Evolutionary conservation across 2,888 invertebrate genomes (phyloP).

Genomic region (Trachelus stipa): DNA sequence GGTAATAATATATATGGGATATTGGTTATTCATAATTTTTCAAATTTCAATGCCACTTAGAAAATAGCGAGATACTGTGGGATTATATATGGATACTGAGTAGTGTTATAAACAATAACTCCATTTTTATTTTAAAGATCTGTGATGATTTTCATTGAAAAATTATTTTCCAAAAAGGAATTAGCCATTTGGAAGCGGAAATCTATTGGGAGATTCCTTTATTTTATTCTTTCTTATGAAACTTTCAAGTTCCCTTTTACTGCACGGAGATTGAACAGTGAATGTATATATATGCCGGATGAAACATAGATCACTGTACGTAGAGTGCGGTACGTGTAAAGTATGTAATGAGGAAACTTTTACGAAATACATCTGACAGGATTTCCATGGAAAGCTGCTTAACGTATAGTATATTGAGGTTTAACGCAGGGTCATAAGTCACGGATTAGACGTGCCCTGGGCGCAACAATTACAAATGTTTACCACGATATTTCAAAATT

Average conservation of each 20-base stretch:
- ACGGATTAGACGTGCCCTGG: not conserved
- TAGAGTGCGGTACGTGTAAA: not conserved
- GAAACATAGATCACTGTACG: not conserved
- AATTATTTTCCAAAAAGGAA: too few relatives aligned
- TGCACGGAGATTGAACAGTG: not conserved
- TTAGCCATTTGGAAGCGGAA: not conserved
- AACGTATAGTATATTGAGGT: not conserved
- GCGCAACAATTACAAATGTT: not conserved
- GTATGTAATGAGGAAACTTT: conserved; percentile 9
- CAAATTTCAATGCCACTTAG: not conserved
- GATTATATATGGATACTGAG: not conserved
- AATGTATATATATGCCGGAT: not conserved
- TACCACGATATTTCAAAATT: not conserved
- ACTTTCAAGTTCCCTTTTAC: not conserved
- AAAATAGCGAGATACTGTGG: not conserved
- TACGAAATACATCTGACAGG: not conserved
- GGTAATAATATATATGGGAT: not conserved
- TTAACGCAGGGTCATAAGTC: not conserved
- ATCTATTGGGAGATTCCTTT: not conserved
- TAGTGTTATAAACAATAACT: too few relatives aligned
- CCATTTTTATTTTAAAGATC: not conserved
- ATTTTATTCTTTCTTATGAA: not conserved
- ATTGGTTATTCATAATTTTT: not conserved
- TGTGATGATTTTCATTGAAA: not conserved
- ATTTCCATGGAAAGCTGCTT: not conserved